Conservation (phyloP, 1,140 invertebrate genomes). For the Zeugodacus cucurbitae region DNA sequence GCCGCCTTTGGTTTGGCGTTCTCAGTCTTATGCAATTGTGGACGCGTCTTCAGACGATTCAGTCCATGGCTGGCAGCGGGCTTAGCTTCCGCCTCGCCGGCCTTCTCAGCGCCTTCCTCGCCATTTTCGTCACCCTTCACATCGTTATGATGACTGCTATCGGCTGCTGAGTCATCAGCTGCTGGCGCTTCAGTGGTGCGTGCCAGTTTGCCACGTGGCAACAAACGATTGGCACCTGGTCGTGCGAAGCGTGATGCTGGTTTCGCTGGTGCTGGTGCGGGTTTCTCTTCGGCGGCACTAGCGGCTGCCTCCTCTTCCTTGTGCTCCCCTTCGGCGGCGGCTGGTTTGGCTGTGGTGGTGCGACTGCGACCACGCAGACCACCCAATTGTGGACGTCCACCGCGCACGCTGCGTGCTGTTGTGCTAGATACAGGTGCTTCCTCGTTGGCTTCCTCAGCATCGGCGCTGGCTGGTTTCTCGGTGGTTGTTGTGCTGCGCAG, state of each 20-base stretch:
- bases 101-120: constrained; percentile 48
- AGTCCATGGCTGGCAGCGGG: constrained; percentile 50
- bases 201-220: constrained; percentile 56
- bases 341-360: constrained; percentile 67
- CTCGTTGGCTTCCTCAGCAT: constrained; percentile 53
- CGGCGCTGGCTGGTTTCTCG: constrained; percentile 54
- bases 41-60: constrained; percentile 62
- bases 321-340: constrained; percentile 50
- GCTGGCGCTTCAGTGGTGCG: constrained; percentile 59
- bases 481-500: constrained; percentile 56
- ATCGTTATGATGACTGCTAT: constrained; percentile 59
- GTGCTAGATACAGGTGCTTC: constrained; percentile 62
- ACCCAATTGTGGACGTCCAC: constrained; percentile 71
- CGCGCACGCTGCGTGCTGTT: constrained; percentile 60
- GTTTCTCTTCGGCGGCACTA: constrained; percentile 66
- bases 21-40: constrained; percentile 64
- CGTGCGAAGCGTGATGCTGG: constrained; percentile 58
- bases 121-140: constrained; percentile 52
- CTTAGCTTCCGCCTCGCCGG: constrained; percentile 47
- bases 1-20: constrained; percentile 54
- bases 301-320: constrained; percentile 56
- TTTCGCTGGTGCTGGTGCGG: constrained; percentile 57
- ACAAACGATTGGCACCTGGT: constrained; percentile 58
- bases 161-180: constrained; percentile 60
- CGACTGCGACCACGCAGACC: constrained; percentile 69